A percentile compares a stretch with the other conserved stretches of the same genome.
These are phyloP conservation scores for Pluvianellus socialis DNA, from an alignment of 2,113 vertebrate genomes.

Conservation along the genomic window DNA sequence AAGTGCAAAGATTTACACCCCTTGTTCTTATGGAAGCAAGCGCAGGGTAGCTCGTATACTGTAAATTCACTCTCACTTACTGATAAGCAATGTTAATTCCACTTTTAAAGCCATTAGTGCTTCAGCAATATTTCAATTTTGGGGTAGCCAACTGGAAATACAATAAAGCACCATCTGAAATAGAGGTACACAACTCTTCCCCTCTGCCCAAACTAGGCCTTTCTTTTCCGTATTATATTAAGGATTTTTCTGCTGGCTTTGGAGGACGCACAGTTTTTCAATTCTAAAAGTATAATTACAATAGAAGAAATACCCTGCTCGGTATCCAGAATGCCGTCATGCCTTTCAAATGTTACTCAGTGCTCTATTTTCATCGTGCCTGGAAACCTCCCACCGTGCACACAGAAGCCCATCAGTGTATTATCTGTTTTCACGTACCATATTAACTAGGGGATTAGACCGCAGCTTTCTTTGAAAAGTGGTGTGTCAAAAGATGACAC, in stretches of 20 bases:
- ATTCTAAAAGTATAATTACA: not conserved
- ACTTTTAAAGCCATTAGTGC: not conserved
- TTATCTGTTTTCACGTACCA: not conserved
- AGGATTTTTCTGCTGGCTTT: not conserved
- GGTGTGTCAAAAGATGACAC: not conserved
- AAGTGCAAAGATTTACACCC: not conserved
- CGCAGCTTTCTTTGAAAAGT: slow-evolving; percentile 17
- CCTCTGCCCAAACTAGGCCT: not conserved
- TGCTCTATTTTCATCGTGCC: not conserved
- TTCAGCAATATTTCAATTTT: not conserved
- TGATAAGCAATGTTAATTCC: not conserved
- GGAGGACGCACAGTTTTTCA: not conserved
- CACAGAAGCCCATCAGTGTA: not conserved
- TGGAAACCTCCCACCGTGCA: not conserved
- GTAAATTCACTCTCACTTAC: not conserved
- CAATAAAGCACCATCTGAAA: not conserved
- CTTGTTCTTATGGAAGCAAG: not conserved
- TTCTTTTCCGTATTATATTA: not conserved
- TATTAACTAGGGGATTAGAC: slow-evolving; percentile 35
- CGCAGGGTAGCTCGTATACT: not conserved
- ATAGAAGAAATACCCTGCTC: not conserved
- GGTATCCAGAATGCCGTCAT: not conserved
- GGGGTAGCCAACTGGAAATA: not conserved
- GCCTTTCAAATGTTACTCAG: not conserved
- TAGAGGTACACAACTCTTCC: not conserved